phyloP scores from a whole-genome alignment of 2,113 vertebrate species.

The Leptosomus discolor region DNA sequence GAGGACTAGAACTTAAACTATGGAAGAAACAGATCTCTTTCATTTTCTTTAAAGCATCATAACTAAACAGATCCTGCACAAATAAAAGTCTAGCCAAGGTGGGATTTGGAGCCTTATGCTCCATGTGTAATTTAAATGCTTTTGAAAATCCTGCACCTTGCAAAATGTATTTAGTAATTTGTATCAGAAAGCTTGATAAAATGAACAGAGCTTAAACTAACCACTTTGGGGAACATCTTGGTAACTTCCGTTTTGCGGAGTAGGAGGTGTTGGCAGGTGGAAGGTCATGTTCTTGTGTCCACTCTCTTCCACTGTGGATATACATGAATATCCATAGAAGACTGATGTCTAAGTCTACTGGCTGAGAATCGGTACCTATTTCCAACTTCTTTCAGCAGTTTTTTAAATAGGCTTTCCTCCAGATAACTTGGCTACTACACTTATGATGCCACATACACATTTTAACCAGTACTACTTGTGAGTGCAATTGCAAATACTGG shows the following conservation, averaged over 20 bases:
- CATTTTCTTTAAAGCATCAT: background rate
- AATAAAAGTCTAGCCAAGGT: background rate
- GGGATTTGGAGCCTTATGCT: background rate
- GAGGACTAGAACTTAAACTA: background rate
- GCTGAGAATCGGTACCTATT: background rate
- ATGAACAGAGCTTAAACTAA: background rate
- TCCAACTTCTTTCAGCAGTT: background rate
- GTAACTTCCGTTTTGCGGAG: background rate
- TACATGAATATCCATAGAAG: background rate
- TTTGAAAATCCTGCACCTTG: background rate
- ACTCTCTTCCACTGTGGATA: background rate
- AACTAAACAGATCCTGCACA: background rate
- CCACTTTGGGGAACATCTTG: background rate
- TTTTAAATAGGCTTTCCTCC: background rate
- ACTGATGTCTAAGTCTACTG: background rate
- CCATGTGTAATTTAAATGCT: background rate
- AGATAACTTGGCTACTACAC: background rate
- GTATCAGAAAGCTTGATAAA: background rate
- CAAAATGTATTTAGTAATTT: background rate
- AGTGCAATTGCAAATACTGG: background rate
- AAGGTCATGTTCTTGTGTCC: background rate
- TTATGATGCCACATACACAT: background rate
- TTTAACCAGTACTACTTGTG: background rate
- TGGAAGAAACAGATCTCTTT: background rate
- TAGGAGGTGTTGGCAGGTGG: background rate